Conservation (phyloP, 2,113 vertebrate genomes). For the Mesoclemmys tuberculata region DNA sequence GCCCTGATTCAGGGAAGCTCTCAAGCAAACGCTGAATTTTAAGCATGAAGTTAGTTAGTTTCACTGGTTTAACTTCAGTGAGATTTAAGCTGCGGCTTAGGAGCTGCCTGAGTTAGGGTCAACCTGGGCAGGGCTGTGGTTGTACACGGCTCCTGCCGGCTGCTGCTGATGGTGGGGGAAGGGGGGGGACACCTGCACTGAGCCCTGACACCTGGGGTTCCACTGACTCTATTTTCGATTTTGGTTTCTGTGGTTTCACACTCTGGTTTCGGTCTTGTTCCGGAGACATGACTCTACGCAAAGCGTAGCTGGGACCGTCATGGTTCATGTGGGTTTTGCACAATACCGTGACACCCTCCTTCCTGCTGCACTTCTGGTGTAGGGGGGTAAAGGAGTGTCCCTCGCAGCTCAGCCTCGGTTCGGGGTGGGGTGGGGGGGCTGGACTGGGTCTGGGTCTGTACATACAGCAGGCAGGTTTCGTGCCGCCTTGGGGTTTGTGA, state of each 20-base stretch:
- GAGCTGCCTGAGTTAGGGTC: too few relatives aligned
- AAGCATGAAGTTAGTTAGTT: too few relatives aligned
- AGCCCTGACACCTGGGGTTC: too few relatives aligned
- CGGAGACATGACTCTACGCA: background rate
- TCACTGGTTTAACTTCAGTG: too few relatives aligned
- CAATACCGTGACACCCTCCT: background rate
- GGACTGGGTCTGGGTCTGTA: background rate
- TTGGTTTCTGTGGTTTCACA: background rate
- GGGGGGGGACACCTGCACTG: background rate
- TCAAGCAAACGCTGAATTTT: too few relatives aligned
- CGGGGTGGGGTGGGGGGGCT: rapidly evolving
- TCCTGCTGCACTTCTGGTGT: background rate
- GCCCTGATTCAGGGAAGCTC: too few relatives aligned
- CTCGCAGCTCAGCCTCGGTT: too few relatives aligned
- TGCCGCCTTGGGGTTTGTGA: background rate
- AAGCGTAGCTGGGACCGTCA: background rate
- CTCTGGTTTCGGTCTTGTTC: background rate
- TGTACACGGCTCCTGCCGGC: background rate
- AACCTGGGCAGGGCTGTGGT: background rate
- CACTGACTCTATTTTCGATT: background rate
- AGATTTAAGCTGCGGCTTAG: too few relatives aligned
- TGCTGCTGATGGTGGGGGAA: background rate
- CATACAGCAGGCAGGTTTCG: background rate
- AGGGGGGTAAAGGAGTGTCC: too few relatives aligned
- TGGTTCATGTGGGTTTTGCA: background rate